Percentiles rank a stretch among this genome's conserved stretches.
Evolutionary conservation across 2,113 vertebrate species (phyloP).

Genomic region (Takifugu bimaculatus): DNA sequence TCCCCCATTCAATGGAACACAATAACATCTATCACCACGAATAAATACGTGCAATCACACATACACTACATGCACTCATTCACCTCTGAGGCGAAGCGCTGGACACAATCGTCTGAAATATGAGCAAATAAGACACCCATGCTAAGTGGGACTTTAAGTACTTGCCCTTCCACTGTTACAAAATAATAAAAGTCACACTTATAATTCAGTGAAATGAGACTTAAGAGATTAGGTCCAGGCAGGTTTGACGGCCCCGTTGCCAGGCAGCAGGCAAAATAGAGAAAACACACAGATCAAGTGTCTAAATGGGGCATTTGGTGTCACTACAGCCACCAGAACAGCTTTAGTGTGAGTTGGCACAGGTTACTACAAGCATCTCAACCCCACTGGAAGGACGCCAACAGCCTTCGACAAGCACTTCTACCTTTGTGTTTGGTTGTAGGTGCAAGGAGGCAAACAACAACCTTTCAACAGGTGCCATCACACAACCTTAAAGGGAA

Average conservation of each 20-base stretch:
- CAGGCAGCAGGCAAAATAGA: conserved; percentile 61
- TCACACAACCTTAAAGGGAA: conserved; percentile 21
- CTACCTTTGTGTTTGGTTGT: conserved; percentile 47
- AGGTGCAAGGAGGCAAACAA: conserved; percentile 20
- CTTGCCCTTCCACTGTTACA: neutral
- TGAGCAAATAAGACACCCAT: conserved; percentile 4
- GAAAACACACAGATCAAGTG: conserved; percentile 65
- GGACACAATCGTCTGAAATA: conserved; percentile 8
- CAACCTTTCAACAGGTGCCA: conserved; percentile 49
- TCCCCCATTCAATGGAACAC: conserved; percentile 53
- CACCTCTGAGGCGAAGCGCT: conserved; percentile 16
- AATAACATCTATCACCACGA: conserved; percentile 48
- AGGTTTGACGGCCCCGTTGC: conserved; percentile 45
- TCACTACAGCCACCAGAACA: conserved; percentile 61
- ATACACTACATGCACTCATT: conserved; percentile 44
- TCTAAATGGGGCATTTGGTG: conserved; percentile 62
- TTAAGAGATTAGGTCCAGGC: conserved; percentile 36
- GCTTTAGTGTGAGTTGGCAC: conserved; percentile 61
- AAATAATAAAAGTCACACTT: conserved; percentile 29
- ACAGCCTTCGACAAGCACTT: conserved; percentile 54
- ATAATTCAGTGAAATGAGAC: conserved; percentile 34
- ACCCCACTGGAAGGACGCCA: conserved; percentile 59
- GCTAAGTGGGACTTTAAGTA: conserved; percentile 23
- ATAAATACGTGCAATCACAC: conserved; percentile 35
- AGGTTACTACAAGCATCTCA: conserved; percentile 36